Base-by-base conservation (phyloP, 2,797 vertebrate species). In the Chelmon rostratus region DNA sequence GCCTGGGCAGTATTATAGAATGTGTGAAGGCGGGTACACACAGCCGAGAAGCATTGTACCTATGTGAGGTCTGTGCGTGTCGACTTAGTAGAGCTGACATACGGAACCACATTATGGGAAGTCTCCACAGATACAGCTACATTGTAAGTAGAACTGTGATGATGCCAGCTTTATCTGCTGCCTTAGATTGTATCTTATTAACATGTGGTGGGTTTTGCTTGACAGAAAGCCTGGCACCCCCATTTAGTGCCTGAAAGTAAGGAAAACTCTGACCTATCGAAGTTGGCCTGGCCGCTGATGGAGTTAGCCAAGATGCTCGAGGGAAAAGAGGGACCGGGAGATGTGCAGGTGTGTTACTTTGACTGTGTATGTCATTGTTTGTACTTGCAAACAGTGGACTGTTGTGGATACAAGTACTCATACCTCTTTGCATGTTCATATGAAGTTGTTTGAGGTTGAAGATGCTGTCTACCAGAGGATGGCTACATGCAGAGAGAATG, bases 81-180 rank as follows among this genome's bases (percentile, higher is more conserved):
- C 91, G 88, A 23, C 85, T 92, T 2, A 78, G 46, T 54, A 92
- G 87, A 79, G 70, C 88, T 2, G 94, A 95, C 70, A 87, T 94
- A 54, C 86, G 91, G 21, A 94, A 90, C 85, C 95, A 95, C 87
- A 94, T 95, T 31, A 79, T 92, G 82, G 94, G 94, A 59, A 94
- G 93, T 62, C 88, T 91, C 54, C 94, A 95, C 83, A 88, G 93
- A 88, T 94, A 91, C 84, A 93, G 89, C 75, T 95, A 95, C 83
- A 93, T 93, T 25, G 95, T 94, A 81, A 92, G 94, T 86, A 40
- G 35, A 4, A 8, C 11, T 21, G n/a, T 40, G 33, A 8, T 2
- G 0, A 25, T 10, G 31, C 13, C 1, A 37, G 3, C 8, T 59
- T 12, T 52, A 6, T 49, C 13, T 25, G 58, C 40, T 23, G 35